These are phyloP conservation scores for Pogonomyrmex californicus DNA, from an alignment of 1,140 invertebrate genomes.

Conservation along the genomic window DNA sequence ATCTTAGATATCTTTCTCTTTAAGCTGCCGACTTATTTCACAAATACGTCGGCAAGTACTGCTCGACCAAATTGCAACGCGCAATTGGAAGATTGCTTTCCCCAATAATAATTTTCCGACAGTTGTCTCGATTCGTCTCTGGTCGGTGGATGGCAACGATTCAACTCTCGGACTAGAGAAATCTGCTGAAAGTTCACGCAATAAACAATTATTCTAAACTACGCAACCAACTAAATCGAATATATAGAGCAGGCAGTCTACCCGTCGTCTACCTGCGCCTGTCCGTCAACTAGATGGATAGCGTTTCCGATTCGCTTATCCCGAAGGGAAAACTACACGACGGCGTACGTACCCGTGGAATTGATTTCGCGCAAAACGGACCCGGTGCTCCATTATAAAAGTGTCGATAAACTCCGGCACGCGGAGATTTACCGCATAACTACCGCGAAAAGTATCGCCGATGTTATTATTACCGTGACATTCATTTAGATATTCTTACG, in stretches of 20 bases:
- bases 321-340: conserved; percentile 52
- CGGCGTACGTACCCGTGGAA: conserved; percentile 20
- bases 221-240: conserved; percentile 14
- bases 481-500: not conserved
- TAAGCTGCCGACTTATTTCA: conserved; percentile 21
- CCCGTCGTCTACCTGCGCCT: conserved; percentile 19
- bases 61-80: not conserved
- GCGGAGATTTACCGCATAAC: conserved; percentile 35
- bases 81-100: not conserved
- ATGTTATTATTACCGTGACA: not conserved
- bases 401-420: conserved; percentile 43
- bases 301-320: conserved; percentile 57
- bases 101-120: not conserved
- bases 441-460: not conserved
- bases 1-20: not conserved
- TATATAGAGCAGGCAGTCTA: conserved; percentile 19
- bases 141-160: not conserved
- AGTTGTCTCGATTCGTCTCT: not conserved
- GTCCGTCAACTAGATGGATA: conserved; percentile 59
- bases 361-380: conserved; percentile 42
- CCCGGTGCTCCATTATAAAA: conserved; percentile 47
- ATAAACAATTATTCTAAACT: conserved; percentile 23
- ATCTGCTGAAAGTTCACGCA: not conserved
- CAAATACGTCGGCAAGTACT: not conserved
- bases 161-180: not conserved